Evolutionary conservation across 2,797 vertebrate species (phyloP), one percentile per base, ranked within the genome.

Genomic region (Channallabes apus): DNA sequence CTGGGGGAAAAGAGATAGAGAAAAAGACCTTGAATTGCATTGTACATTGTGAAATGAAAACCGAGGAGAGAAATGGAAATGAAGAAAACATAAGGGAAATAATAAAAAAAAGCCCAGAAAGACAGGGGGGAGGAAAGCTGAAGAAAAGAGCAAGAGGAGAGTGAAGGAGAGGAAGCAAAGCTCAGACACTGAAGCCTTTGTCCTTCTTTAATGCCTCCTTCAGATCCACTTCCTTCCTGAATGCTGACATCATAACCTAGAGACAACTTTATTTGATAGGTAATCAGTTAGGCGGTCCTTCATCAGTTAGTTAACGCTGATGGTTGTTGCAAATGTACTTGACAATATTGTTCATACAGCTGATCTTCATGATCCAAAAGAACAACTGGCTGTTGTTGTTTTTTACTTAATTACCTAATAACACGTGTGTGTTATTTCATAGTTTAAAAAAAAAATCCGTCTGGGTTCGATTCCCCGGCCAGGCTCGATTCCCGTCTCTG

Each of bases 161-260:
- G 46, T 68, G 65, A 84, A 76, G 77, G 79, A 73, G 78, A 85
- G 86, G 73, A 4, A 41, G 41, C 11, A 64, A 59, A 51, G 79
- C 29, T 38, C 35, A 22, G 35, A 62, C 58, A 62, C 24, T 12
- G 35, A 83, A 73, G 82, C 69, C 32, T 82, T 83, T 83, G 56
- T 73, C 69, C 38, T n/a, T 73, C n/a, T 7, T 64, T 75, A 29
- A 75, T 65, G 18, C 35, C 71, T 9, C 27, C 38, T 62, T 78
- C 71, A 32, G 72, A 64, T 41, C 82, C 29, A 24, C 69, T 76
- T 75, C 71, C 80, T 82, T 82, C 80, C 82, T 76, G 32, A 41
- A 62, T 5, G 38, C 17, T 51, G 83, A 84, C 83, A 84, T 84
- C 75, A 80, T 56, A 80, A 80, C 12, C 56, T 61, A 7, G 32